Percentiles rank a stretch among this genome's conserved stretches.
phyloP scores from a whole-genome alignment of 2,113 vertebrate species.

The Sturnira hondurensis region DNA sequence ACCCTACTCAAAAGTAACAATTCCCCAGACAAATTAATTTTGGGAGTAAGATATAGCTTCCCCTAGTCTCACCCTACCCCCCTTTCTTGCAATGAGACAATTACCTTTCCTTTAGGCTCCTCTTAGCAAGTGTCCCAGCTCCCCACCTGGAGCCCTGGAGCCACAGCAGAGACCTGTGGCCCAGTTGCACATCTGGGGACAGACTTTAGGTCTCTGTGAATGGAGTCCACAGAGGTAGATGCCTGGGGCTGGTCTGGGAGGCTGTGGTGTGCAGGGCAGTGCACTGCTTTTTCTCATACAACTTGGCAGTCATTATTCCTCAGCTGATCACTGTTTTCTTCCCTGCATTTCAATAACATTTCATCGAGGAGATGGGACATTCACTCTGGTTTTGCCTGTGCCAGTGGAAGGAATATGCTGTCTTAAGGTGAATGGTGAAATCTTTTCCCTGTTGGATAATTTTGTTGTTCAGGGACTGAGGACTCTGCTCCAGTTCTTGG shows the following conservation, averaged over 20 bases:
- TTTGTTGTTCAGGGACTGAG: not conserved
- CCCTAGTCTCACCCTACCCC: too few species aligned
- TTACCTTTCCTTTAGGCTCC: not conserved
- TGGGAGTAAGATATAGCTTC: not conserved
- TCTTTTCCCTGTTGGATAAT: not conserved
- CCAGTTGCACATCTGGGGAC: not conserved
- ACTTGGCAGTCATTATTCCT: not conserved
- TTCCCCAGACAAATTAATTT: not conserved
- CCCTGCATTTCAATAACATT: not conserved
- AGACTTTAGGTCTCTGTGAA: not conserved
- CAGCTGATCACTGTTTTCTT: not conserved
- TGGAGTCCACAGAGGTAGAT: not conserved
- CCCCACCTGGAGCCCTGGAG: not conserved
- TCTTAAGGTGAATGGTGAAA: not conserved
- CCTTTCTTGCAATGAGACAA: not conserved
- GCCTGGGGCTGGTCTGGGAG: not conserved
- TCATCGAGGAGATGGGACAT: not conserved
- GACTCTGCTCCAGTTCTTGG: not conserved
- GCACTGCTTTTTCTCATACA: slow-evolving; percentile 7
- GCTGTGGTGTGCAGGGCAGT: not conserved
- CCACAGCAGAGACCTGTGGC: not conserved
- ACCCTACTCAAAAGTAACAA: not conserved
- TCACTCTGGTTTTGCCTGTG: not conserved
- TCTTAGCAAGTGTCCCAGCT: not conserved
- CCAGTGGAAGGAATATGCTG: not conserved